A percentile compares a stretch with the other conserved stretches of the same genome.
These are phyloP conservation scores for Mystacornis crossleyi DNA, from an alignment of 2,113 vertebrate genomes.

Conservation along the genomic window DNA sequence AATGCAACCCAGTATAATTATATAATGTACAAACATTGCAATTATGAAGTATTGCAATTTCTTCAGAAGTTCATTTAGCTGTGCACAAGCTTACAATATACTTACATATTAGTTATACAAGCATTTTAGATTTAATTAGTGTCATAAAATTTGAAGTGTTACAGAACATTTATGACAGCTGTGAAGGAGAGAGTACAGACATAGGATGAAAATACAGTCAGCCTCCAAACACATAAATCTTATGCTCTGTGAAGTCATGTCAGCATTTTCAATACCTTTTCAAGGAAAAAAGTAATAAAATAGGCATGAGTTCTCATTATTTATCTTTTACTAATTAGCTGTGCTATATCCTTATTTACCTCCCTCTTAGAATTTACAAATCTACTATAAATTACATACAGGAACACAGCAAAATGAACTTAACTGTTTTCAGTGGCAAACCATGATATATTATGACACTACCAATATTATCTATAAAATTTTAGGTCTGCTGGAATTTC, in stretches of 20 bases:
- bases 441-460: neutral
- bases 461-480: neutral
- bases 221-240: neutral
- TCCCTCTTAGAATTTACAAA: neutral
- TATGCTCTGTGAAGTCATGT: neutral
- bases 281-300: neutral
- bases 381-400: neutral
- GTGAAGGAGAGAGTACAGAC: neutral
- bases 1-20: neutral
- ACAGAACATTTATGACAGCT: conserved; percentile 23
- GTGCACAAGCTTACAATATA: conserved; percentile 11
- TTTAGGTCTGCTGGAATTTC: neutral
- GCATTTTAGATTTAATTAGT: conserved; percentile 48
- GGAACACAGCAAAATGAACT: neutral
- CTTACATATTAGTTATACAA: conserved; percentile 39
- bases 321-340: conserved; percentile 25
- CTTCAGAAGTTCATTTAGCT: conserved; percentile 41
- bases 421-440: neutral
- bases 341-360: neutral
- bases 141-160: conserved; percentile 46
- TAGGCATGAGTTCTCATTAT: neutral
- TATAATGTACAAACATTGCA: conserved; percentile 25
- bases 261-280: neutral
- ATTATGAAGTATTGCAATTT: neutral
- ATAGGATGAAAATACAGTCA: conserved; percentile 13